Conservation (phyloP, 1,140 invertebrate genomes). For the Leguminivora glycinivorella region DNA sequence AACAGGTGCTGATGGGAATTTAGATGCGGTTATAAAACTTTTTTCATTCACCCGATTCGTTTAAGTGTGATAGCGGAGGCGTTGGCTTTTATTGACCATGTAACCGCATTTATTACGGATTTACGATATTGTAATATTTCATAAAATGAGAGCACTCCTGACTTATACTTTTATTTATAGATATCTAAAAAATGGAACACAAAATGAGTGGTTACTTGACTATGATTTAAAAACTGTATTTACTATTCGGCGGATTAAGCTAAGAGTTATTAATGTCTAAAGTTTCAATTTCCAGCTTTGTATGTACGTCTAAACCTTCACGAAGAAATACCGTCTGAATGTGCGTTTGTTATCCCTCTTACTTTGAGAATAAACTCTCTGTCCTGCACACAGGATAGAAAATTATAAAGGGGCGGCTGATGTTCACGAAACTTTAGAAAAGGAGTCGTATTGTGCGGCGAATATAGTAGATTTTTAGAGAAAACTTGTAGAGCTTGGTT, state of each 20-base stretch:
- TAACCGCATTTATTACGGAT: conserved; percentile 31
- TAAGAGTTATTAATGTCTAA: conserved; percentile 49
- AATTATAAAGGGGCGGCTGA: conserved; percentile 39
- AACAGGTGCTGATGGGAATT: conserved; percentile 75
- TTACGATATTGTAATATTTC: background rate
- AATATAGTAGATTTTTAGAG: conserved; percentile 45
- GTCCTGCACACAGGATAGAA: conserved; percentile 47
- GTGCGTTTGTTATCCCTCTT: conserved; percentile 55
- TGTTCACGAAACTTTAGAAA: conserved; percentile 34
- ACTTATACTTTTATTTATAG: background rate
- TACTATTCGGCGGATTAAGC: background rate
- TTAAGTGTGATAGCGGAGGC: conserved; percentile 48
- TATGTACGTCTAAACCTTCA: conserved; percentile 69
- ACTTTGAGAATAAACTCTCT: conserved; percentile 54
- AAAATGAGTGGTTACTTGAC: too few species aligned
- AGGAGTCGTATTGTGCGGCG: conserved; percentile 38
- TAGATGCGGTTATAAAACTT: conserved; percentile 64
- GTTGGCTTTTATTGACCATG: conserved; percentile 47
- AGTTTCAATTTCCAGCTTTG: conserved; percentile 73
- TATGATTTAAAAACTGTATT: too few species aligned
- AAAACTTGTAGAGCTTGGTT: conserved; percentile 32
- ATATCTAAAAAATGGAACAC: too few species aligned
- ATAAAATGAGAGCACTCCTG: background rate
- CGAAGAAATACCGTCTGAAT: conserved; percentile 53
- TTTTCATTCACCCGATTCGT: conserved; percentile 40